A percentile compares a stretch with the other conserved stretches of the same genome.
Evolutionary conservation across 2,113 vertebrate genomes (phyloP).

Genomic region (Hippoglossus stenolepis): DNA sequence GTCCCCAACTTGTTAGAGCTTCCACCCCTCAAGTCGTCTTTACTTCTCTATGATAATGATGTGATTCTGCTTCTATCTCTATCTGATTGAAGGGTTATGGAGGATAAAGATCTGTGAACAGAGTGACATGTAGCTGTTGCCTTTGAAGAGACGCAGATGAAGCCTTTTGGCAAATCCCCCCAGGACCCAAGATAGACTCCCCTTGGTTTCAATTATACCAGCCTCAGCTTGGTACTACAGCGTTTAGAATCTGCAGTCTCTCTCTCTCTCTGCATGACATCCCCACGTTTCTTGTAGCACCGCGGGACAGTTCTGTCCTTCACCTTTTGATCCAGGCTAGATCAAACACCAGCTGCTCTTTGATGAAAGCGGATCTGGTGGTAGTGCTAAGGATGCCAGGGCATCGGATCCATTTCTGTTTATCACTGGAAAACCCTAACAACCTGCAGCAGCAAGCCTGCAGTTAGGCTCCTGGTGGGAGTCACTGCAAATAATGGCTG

Average conservation of each 20-base stretch:
- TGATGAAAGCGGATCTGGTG: constrained; percentile 65
- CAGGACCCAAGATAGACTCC: constrained; percentile 63
- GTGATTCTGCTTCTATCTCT: constrained; percentile 32
- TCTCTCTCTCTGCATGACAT: constrained; percentile 37
- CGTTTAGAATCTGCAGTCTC: constrained; percentile 3
- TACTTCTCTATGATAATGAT: constrained; percentile 49
- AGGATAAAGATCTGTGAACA: constrained; percentile 59
- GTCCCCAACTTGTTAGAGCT: constrained; percentile 40
- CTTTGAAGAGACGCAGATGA: constrained; percentile 66
- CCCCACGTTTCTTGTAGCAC: constrained; percentile 40
- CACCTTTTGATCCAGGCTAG: constrained; percentile 66
- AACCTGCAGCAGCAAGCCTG: constrained; percentile 59
- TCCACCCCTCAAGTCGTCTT: constrained; percentile 32
- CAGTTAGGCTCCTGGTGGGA: constrained; percentile 45
- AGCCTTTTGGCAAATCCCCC: constrained; percentile 47
- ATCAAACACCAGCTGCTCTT: constrained; percentile 71
- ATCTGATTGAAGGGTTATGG: constrained; percentile 33
- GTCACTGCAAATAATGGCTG: constrained; percentile 52
- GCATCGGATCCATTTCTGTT: constrained; percentile 24
- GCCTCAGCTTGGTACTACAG: constrained; percentile 17
- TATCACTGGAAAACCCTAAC: constrained; percentile 43
- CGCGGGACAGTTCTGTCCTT: constrained; percentile 62
- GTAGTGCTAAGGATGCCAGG: constrained; percentile 37
- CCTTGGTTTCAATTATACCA: constrained; percentile 70
- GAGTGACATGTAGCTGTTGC: constrained; percentile 57